Percentiles rank a stretch among this genome's conserved stretches.
phyloP scores from a whole-genome alignment of 2,888 invertebrate genomes.

The Ramazzottius varieornatus region DNA sequence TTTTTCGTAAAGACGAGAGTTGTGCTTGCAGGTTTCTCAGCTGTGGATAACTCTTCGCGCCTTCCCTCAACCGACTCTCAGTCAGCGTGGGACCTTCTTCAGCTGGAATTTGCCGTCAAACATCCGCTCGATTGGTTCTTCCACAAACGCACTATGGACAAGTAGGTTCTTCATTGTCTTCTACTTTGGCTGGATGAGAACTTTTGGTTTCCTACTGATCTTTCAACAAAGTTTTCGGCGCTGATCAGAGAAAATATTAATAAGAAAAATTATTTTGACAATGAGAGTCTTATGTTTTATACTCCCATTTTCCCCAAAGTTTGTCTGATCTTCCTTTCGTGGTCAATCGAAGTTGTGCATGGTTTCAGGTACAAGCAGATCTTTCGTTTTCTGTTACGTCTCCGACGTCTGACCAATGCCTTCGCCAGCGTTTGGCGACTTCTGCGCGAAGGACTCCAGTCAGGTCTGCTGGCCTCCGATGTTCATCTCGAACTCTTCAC shows the following conservation, averaged over 20 bases:
- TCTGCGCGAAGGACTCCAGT: background rate
- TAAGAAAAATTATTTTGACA: no score
- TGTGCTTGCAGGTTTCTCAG: background rate
- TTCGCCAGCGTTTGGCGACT: background rate
- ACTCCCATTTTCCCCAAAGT: no score
- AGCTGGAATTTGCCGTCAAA: background rate
- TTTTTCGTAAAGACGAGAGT: no score
- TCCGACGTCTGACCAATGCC: background rate
- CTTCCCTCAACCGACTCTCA: background rate
- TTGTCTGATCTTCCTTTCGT: no score
- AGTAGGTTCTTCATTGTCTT: background rate
- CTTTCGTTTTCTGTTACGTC: background rate
- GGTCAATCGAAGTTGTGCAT: no score
- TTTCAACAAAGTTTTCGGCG: no score
- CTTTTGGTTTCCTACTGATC: no score
- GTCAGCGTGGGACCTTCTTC: background rate
- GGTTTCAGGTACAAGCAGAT: background rate
- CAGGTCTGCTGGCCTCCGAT: background rate
- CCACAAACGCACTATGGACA: background rate
- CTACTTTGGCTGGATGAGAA: background rate
- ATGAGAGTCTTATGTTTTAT: no score
- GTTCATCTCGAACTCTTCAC: background rate
- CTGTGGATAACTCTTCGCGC: background rate
- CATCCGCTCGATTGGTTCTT: background rate
- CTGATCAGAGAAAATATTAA: background rate